phyloP scores from a whole-genome alignment of 2,888 invertebrate species.

The Apomyelois bistriatella region DNA sequence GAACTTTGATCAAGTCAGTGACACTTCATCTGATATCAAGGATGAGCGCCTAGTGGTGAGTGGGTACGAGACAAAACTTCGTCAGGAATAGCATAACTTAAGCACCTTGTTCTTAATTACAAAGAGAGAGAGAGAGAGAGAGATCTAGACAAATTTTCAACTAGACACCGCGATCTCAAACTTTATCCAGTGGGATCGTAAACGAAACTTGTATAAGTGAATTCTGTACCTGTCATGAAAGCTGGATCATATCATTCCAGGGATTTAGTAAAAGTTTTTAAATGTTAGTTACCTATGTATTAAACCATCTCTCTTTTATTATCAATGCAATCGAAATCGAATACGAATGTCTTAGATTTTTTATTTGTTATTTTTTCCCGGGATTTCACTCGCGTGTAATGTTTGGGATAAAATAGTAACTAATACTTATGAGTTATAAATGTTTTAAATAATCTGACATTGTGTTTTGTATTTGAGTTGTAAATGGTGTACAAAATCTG shows the following conservation, averaged over 20 bases:
- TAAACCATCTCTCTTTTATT: too few relatives aligned
- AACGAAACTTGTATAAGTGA: neutral
- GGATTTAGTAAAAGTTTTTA: neutral
- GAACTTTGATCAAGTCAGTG: too few relatives aligned
- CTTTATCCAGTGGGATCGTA: neutral
- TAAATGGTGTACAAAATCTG: too few relatives aligned
- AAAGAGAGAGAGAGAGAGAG: conserved; percentile 28
- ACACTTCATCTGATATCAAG: too few relatives aligned
- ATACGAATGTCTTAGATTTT: too few relatives aligned
- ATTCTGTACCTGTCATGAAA: neutral
- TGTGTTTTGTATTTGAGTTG: too few relatives aligned
- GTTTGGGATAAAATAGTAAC: too few relatives aligned
- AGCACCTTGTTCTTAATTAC: conserved; percentile 32
- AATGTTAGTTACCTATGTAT: neutral
- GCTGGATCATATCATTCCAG: neutral
- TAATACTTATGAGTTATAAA: too few relatives aligned
- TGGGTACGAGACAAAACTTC: neutral
- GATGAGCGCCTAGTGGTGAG: neutral
- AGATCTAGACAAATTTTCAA: conserved; percentile 38
- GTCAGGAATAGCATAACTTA: conserved; percentile 3
- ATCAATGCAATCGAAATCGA: too few relatives aligned
- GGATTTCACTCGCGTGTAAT: too few relatives aligned
- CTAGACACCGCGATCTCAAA: conserved; percentile 29
- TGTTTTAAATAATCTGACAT: too few relatives aligned
- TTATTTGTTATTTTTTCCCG: too few relatives aligned